Conservation (phyloP, 1,140 invertebrate genomes). For the Pseudobourletiella spinata region DNA sequence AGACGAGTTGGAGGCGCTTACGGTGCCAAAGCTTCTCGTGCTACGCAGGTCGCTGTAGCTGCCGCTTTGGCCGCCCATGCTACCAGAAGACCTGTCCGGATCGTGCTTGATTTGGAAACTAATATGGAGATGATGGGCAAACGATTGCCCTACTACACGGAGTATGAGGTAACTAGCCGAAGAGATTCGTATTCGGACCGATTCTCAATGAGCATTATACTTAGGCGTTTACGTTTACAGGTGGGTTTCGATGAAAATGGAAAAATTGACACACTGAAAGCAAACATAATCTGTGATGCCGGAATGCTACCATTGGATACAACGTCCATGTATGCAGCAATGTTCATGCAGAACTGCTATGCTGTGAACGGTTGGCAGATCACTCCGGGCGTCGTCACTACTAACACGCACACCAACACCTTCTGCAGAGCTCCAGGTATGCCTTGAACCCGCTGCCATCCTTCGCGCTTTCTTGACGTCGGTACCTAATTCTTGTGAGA, state of each 20-base stretch:
- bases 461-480: too few species aligned
- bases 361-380: slow-evolving; percentile 36
- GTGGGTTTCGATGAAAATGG: slow-evolving; percentile 55
- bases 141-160: slow-evolving; percentile 35
- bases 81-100: slow-evolving; percentile 22
- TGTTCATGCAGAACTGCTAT: slow-evolving; percentile 35
- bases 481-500: background rate
- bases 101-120: slow-evolving; percentile 26
- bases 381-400: slow-evolving; percentile 32
- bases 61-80: slow-evolving; percentile 27
- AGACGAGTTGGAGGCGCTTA: slow-evolving; percentile 27
- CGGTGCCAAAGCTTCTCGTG: slow-evolving; percentile 21
- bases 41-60: slow-evolving; percentile 8
- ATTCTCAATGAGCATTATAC: too few species aligned
- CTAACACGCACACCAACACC: slow-evolving; percentile 38
- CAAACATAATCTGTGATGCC: slow-evolving; percentile 53
- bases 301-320: slow-evolving; percentile 41
- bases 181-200: too few species aligned
- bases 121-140: slow-evolving; percentile 38
- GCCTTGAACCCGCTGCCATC: background rate
- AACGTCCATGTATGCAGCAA: slow-evolving; percentile 7
- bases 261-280: slow-evolving; percentile 55
- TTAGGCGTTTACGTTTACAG: too few species aligned
- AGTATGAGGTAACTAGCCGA: slow-evolving; percentile 34
- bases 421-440: slow-evolving; percentile 37